Evolutionary conservation across 2,888 invertebrate species (phyloP).

Genomic region (Zaprionus bogoriensis): DNA sequence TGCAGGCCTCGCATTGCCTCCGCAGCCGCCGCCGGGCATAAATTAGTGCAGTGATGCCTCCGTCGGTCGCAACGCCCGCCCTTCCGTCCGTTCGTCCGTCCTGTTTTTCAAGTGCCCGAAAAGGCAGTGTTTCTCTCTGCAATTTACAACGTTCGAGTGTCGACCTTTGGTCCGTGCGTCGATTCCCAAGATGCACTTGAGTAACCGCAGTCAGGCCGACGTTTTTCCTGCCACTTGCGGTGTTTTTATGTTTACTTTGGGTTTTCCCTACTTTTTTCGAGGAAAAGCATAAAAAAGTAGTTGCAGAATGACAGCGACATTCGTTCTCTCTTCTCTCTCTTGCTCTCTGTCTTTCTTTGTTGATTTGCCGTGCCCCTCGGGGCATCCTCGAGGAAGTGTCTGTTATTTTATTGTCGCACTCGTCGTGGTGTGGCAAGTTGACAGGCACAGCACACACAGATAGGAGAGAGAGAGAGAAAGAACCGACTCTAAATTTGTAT

Average conservation of each 20-base stretch:
- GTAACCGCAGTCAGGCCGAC: conserved; percentile 15
- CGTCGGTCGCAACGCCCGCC: too few species aligned
- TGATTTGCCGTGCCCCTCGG: not conserved
- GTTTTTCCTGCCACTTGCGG: conserved; percentile 60
- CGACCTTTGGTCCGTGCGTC: conserved; percentile 43
- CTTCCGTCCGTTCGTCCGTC: too few species aligned
- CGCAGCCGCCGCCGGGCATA: too few species aligned
- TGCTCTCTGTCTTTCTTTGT: not conserved
- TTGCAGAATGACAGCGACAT: conserved; percentile 63
- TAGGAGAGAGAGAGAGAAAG: not conserved
- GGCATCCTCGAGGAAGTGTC: conserved; percentile 28
- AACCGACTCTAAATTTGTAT: not conserved
- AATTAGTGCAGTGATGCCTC: conserved; percentile 40
- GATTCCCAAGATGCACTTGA: conserved; percentile 15
- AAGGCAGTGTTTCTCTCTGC: conserved; percentile 16
- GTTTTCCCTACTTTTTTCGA: conserved; percentile 13
- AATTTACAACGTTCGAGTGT: conserved; percentile 35
- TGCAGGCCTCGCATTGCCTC: not conserved
- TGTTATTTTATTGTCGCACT: conserved; percentile 26
- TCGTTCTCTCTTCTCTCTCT: conserved; percentile 43
- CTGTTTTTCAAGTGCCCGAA: conserved; percentile 51
- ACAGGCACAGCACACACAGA: conserved; percentile 8
- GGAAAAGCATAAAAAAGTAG: conserved; percentile 55
- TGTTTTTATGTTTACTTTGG: conserved; percentile 38
- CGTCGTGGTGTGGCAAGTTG: conserved; percentile 10